Evolutionary conservation across 2,113 vertebrate genomes (phyloP), one percentile per base, ranked within the genome.

Genomic region (Tragulus kanchil): DNA sequence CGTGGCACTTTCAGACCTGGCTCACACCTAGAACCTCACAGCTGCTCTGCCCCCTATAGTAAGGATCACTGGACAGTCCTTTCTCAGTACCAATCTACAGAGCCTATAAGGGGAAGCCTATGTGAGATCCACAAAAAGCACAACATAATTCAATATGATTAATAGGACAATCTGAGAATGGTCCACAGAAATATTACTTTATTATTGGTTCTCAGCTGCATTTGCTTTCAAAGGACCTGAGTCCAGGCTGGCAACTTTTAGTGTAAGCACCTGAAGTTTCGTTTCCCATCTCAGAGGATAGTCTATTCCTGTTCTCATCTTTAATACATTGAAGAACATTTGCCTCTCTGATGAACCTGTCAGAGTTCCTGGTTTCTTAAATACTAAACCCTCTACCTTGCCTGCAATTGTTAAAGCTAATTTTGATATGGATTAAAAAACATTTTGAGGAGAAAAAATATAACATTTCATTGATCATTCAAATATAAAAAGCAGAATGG

Each of bases 281-380:
- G 12, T 93, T 96, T 97, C 67, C 81, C 45, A 69, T n/a, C 75
- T 85, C 86, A 96, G 89, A 87, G 91, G 48, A n/a, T 89, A 58
- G 10, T 71, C 1, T 3, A 13, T 78, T 93, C 56, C n/a, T 59
- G 31, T 65, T 96, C 56, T 97, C 31, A 84, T 81, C 54, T 58
- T 86, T 31, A 94, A 89, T 61, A 56, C 1, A 31, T 0, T 28
- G n/a, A 77, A 59, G 23, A 90, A 73, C 5, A 31, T n/a, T 23
- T 94, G 25, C 3, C 23, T 73, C 52, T 85, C 21, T 58, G 79
- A 50, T 81, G 19, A 86, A 79, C 75, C 75, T 75, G 12, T 85
- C 50, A 75, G 21, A 75, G 81, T n/a, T 14, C 16, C 62, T 85
- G 16, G n/a, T 61, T 71, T 50, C 75, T 3, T 23, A 71, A 3